A percentile compares a stretch with the other conserved stretches of the same genome.
Evolutionary conservation across 2,113 vertebrate species (phyloP).

Genomic region (Falcunculus frontatus): DNA sequence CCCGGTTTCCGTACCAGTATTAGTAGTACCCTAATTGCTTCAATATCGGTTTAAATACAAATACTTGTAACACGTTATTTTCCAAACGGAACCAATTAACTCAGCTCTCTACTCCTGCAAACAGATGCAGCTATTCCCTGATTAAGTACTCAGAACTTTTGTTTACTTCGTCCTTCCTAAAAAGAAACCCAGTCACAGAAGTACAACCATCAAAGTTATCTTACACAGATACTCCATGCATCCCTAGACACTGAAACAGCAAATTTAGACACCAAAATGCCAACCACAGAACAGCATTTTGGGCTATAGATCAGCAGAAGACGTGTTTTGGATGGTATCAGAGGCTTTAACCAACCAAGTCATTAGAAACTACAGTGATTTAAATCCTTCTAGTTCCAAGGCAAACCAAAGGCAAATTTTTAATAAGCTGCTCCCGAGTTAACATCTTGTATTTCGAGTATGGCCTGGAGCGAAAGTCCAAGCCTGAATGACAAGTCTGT

Average conservation of each 20-base stretch:
- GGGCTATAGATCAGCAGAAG: neutral
- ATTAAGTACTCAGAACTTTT: neutral
- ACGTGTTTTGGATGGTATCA: rapidly evolving
- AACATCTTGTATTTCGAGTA: neutral
- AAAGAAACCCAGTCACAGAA: neutral
- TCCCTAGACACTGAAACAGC: neutral
- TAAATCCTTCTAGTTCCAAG: neutral
- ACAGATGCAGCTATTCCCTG: neutral
- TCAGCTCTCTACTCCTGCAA: neutral
- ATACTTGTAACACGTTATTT: neutral
- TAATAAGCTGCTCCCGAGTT: neutral
- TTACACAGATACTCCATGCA: neutral
- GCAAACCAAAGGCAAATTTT: neutral
- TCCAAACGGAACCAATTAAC: neutral
- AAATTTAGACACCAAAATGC: neutral
- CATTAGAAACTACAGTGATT: neutral
- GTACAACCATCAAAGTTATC: neutral
- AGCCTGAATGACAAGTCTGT: neutral
- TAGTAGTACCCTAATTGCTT: neutral
- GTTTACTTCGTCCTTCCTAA: neutral
- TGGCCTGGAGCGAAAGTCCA: neutral
- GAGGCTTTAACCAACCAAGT: neutral
- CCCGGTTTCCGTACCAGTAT: neutral
- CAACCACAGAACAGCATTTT: neutral
- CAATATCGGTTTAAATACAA: neutral